A percentile compares a stretch with the other conserved stretches of the same genome.
phyloP scores from a whole-genome alignment of 2,888 invertebrate species.

The Hydropsyche betteni region DNA sequence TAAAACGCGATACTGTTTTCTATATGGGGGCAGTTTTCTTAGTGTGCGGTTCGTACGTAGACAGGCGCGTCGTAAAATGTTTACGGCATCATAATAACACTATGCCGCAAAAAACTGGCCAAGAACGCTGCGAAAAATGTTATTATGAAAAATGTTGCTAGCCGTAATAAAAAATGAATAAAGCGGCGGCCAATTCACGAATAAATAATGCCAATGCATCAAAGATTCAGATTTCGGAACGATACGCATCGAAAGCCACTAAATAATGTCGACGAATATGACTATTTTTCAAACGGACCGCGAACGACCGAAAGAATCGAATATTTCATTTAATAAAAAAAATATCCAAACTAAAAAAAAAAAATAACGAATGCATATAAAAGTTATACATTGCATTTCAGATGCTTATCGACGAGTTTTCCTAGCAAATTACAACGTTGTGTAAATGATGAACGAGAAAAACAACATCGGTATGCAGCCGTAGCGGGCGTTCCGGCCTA shows the following conservation, averaged over 20 bases:
- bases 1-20: no score
- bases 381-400: no score
- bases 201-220: conserved; percentile 10
- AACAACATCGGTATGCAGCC: background rate
- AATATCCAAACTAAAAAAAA: no score
- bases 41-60: background rate
- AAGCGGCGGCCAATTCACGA: conserved; percentile 13
- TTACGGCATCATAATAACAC: conserved; percentile 34
- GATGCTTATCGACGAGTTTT: no score
- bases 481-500: background rate
- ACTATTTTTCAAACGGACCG: no score
- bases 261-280: no score
- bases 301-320: no score
- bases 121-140: conserved; percentile 22
- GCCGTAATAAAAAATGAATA: conserved; percentile 10
- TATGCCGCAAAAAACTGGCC: conserved; percentile 16
- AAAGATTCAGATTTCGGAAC: conserved; percentile 9
- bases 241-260: conserved; percentile 1
- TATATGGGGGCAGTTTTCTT: background rate
- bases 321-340: no score
- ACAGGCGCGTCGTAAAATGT: conserved; percentile 18
- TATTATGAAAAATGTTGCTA: conserved; percentile 19
- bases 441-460: no score
- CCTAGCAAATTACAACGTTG: no score
- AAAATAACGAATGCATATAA: no score